These are phyloP conservation scores for Metopolophium dirhodum DNA, from an alignment of 1,140 invertebrate species.

Conservation along the genomic window DNA sequence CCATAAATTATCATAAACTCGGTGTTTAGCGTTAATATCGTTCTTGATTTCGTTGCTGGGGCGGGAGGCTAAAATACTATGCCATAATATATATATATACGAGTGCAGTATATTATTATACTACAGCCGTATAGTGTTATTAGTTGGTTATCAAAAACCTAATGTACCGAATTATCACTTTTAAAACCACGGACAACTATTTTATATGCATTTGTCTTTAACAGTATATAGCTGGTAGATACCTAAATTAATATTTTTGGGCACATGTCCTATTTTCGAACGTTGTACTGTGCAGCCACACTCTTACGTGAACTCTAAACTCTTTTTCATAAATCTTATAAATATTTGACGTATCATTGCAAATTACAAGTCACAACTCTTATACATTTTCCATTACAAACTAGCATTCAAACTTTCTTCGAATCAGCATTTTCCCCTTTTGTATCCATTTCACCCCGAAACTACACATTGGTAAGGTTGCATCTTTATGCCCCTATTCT, in stretches of 20 bases:
- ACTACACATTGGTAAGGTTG: neutral
- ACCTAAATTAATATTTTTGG: too few species aligned
- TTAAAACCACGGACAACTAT: neutral
- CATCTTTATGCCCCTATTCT: too few species aligned
- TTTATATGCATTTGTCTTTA: neutral
- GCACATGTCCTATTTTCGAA: neutral
- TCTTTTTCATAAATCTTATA: neutral
- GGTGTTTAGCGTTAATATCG: slow-evolving; percentile 41
- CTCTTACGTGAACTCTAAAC: neutral
- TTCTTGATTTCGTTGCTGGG: slow-evolving; percentile 28
- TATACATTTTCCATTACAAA: neutral
- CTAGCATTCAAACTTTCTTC: too few species aligned
- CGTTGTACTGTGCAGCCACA: too few species aligned
- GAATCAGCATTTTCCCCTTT: neutral
- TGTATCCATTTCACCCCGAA: neutral
- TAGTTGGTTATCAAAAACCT: neutral
- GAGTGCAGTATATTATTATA: neutral
- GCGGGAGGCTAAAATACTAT: neutral
- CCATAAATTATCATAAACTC: slow-evolving; percentile 54
- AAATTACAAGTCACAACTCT: too few species aligned
- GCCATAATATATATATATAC: neutral
- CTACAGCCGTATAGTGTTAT: neutral
- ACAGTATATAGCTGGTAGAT: too few species aligned
- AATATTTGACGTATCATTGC: neutral
- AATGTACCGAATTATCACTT: neutral